These are phyloP conservation scores for Macrobrachium rosenbergii DNA, from an alignment of 1,140 invertebrate species.

Conservation along the genomic window DNA sequence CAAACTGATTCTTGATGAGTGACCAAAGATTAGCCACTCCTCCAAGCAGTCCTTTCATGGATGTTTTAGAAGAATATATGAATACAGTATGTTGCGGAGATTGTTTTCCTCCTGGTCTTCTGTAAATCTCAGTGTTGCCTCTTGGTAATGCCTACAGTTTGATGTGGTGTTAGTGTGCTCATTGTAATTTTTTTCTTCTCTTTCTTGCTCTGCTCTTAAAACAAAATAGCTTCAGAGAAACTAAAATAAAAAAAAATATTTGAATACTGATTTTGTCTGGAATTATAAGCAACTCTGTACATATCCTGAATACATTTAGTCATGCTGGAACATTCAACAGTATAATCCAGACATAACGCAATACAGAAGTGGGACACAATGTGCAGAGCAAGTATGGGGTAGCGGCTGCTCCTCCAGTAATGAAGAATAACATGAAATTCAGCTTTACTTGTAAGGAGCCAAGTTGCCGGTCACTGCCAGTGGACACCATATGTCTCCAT, in stretches of 20 bases:
- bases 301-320: conserved; percentile 47
- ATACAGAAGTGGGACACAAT: neutral
- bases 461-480: conserved; percentile 15
- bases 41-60: too few species aligned
- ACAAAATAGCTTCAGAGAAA: conserved; percentile 30
- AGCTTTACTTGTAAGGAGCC: conserved; percentile 2
- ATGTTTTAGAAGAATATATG: too few species aligned
- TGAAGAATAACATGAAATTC: neutral
- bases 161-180: conserved; percentile 56
- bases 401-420: conserved; percentile 18
- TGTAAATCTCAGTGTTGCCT: conserved; percentile 48
- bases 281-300: conserved; percentile 11
- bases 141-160: conserved; percentile 55
- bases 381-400: conserved; percentile 9
- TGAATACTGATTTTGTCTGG: conserved; percentile 8
- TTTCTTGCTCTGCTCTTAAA: conserved; percentile 47
- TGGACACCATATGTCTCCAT: conserved; percentile 23
- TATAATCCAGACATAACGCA: conserved; percentile 9
- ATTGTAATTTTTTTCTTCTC: conserved; percentile 32
- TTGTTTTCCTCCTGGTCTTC: conserved; percentile 16
- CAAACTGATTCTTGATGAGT: too few species aligned
- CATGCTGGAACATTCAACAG: conserved; percentile 8
- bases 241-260: neutral
- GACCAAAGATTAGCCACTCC: too few species aligned
- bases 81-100: too few species aligned